Evolutionary conservation across 2,888 invertebrate species (phyloP).

Genomic region (Biston betularia): DNA sequence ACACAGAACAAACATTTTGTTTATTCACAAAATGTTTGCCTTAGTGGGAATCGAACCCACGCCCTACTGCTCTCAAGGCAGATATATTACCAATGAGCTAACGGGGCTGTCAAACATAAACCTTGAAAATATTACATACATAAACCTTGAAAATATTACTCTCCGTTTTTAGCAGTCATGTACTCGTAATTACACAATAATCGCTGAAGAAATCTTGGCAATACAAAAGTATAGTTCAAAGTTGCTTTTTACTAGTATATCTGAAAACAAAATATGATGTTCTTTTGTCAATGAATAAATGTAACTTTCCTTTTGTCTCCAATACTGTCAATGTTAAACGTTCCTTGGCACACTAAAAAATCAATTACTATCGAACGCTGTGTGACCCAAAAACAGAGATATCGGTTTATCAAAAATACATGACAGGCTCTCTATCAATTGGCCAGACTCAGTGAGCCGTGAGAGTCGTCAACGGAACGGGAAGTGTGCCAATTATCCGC

Average conservation of each 20-base stretch:
- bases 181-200: conserved; percentile 10
- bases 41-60: too few species aligned
- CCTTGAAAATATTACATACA: too few species aligned
- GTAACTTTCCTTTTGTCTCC: conserved; percentile 6
- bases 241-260: neutral
- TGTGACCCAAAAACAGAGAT: conserved; percentile 30
- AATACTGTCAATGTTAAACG: conserved; percentile 18
- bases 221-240: conserved; percentile 4
- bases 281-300: neutral
- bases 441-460: conserved; percentile 52
- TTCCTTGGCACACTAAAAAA: conserved; percentile 25
- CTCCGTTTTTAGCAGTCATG: too few species aligned
- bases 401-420: conserved; percentile 43
- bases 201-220: conserved; percentile 6
- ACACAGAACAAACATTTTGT: too few species aligned
- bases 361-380: conserved; percentile 28
- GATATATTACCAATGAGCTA: too few species aligned
- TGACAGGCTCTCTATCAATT: conserved; percentile 55
- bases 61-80: too few species aligned
- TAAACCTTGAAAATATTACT: too few species aligned
- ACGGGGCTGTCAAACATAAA: too few species aligned
- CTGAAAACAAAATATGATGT: neutral
- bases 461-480: conserved; percentile 57
- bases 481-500: conserved; percentile 66
- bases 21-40: too few species aligned